These are phyloP conservation scores for Crotalus viridis DNA, from an alignment of 2,113 vertebrate species.

Conservation along the genomic window DNA sequence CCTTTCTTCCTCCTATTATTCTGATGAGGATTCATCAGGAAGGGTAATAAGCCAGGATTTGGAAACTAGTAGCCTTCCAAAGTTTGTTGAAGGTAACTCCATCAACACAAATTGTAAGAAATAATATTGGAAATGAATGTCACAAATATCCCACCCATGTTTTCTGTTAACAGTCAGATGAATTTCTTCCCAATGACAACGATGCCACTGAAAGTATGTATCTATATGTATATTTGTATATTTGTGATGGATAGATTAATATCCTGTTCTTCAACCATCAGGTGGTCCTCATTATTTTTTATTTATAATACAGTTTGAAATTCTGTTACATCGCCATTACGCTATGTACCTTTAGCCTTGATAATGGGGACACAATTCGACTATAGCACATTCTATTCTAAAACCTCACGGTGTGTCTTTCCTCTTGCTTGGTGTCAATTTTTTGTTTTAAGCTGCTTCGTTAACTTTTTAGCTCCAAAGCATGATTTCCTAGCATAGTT, in stretches of 20 bases:
- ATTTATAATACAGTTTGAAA: neutral
- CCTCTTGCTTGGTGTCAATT: too few relatives aligned
- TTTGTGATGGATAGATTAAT: neutral
- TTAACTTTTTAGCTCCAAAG: neutral
- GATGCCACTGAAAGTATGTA: neutral
- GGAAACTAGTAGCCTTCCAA: neutral
- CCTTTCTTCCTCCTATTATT: neutral
- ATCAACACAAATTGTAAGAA: neutral
- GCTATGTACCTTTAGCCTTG: neutral
- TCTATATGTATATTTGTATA: neutral
- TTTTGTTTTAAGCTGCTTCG: neutral
- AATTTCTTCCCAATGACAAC: neutral
- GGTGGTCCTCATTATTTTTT: neutral
- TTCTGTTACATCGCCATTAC: neutral
- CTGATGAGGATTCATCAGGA: neutral
- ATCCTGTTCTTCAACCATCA: neutral
- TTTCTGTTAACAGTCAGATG: neutral
- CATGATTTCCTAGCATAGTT: neutral
- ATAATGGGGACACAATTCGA: neutral
- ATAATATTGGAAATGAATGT: neutral
- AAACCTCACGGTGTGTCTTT: neutral
- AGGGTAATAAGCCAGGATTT: neutral
- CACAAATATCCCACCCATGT: neutral
- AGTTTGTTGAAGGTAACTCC: neutral
- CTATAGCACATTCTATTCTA: neutral